Base-by-base conservation (phyloP, 2,797 vertebrate genomes). In the Denticeps clupeoides region DNA sequence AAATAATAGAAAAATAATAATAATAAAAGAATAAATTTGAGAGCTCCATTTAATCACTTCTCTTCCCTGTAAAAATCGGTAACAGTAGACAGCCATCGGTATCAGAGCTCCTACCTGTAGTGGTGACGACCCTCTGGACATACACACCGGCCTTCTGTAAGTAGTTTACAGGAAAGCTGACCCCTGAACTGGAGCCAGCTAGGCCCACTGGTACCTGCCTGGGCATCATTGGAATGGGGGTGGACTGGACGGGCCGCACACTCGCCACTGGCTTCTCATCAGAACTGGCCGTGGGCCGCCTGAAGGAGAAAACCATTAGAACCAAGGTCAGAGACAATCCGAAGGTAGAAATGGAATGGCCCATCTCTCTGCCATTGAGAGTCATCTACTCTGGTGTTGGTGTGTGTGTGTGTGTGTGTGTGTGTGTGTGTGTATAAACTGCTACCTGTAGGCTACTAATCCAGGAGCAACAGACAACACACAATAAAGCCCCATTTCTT, bases 211-310 rank as follows among this genome's bases (percentile, higher is more conserved):
- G 69, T 3, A 88, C 90, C 29, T 96, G 92, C 10, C 95, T 88
- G 32, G 95, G 95, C 91, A 97, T 90, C 95, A 99, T 99, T 54
- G 95, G 95, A 68, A 99, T 93, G 2, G 95, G 95, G 1, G 95
- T 99, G 26, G 95, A 97, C 71, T 98, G 94, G 65, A 97, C 90
- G 19, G 95, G 94, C 52, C 91, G 83, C 55, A 97, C 92, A 0
- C 92, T 99, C 41, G 95, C 94, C 60, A 97, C 89, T 0, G 94
- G 93, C 70, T 94, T 93, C 62, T 99, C 92, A 47, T 99, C 93
- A 4, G 83, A 81, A 66, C 92, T 87, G 21, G 82, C 71, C 45
- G 82, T 70, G 45, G 88, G 83, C 47, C 90, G 88, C 92, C 93
- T 98, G 46, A 21, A 4, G 18, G n/a, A 38, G 3, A 10, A 26